These are phyloP conservation scores for Sebastes steindachneri DNA, from an alignment of 2,797 vertebrate genomes.

Conservation along the genomic window DNA sequence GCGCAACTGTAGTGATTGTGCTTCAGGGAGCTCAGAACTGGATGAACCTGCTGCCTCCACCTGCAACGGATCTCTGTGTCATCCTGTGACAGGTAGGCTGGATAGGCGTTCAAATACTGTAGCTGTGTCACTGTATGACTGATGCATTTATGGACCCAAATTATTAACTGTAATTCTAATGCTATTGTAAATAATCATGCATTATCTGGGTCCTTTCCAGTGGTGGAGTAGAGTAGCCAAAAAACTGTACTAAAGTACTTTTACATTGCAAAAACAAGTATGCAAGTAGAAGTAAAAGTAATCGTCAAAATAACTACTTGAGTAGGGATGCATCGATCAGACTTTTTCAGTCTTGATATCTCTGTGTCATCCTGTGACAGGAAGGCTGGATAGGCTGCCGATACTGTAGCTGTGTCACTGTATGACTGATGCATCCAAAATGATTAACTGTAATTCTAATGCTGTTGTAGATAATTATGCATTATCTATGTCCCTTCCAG, in stretches of 20 bases:
- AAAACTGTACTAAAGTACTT: no score
- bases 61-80: background rate
- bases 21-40: background rate
- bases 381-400: constrained; percentile 9
- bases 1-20: background rate
- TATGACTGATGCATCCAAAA: background rate
- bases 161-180: background rate
- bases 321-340: no score
- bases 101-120: background rate
- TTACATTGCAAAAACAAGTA: no score
- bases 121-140: background rate
- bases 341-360: background rate
- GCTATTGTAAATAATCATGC: background rate
- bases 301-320: no score
- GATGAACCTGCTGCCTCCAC: no score
- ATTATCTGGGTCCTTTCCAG: background rate
- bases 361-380: constrained; percentile 20
- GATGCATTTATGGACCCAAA: background rate
- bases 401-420: background rate
- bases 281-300: no score
- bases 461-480: background rate
- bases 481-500: background rate
- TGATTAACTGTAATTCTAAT: background rate
- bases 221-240: no score
- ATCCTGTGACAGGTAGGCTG: constrained; percentile 39